These are phyloP conservation scores for Drosophila lacicola DNA, from an alignment of 2,888 invertebrate genomes.

Conservation along the genomic window DNA sequence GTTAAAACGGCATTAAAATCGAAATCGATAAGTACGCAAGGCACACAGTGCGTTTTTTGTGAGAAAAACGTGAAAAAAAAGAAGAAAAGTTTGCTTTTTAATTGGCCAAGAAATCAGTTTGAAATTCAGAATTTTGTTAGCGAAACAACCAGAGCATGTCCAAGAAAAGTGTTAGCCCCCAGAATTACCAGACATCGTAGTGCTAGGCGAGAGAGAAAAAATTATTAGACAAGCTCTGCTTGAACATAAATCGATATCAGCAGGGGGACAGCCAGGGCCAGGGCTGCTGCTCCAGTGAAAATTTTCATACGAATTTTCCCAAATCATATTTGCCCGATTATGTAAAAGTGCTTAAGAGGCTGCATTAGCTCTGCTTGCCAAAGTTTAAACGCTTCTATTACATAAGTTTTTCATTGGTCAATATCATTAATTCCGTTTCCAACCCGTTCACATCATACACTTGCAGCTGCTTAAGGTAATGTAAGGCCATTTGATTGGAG, in stretches of 20 bases:
- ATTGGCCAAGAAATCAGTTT: slow-evolving; percentile 34
- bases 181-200: slow-evolving; percentile 28
- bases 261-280: slow-evolving; percentile 24
- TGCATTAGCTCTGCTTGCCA: neutral
- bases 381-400: slow-evolving; percentile 21
- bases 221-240: slow-evolving; percentile 4
- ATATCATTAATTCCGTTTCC: slow-evolving; percentile 23
- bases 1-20: slow-evolving; percentile 63
- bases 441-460: slow-evolving; percentile 4
- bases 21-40: slow-evolving; percentile 81
- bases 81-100: slow-evolving; percentile 29
- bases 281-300: slow-evolving; percentile 35
- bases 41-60: slow-evolving; percentile 39
- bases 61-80: slow-evolving; percentile 34
- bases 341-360: slow-evolving; percentile 36
- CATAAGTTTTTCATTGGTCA: slow-evolving; percentile 42
- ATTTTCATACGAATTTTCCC: slow-evolving; percentile 26
- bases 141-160: slow-evolving; percentile 71
- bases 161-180: slow-evolving; percentile 84
- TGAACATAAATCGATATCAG: slow-evolving; percentile 47
- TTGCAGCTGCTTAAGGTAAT: slow-evolving; percentile 72
- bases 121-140: slow-evolving; percentile 31
- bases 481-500: slow-evolving; percentile 57
- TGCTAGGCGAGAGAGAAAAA: slow-evolving; percentile 8
- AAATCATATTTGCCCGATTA: slow-evolving; percentile 24